Evolutionary conservation across 2,888 invertebrate genomes (phyloP), one percentile per base, ranked within the genome.

Genomic region (Drosophila neonasuta): DNA sequence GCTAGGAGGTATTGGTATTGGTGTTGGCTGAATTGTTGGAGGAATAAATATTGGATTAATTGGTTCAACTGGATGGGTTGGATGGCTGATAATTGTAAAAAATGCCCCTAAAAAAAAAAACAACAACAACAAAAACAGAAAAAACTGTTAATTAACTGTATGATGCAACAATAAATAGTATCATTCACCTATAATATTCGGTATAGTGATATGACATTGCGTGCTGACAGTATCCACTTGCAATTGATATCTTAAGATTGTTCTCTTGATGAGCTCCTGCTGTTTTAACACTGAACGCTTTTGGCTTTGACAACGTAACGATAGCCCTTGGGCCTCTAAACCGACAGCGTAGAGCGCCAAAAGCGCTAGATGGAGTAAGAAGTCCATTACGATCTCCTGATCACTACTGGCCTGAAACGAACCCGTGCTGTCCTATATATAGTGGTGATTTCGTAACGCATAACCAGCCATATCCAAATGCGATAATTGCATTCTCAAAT

Each of bases 321-420:
- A 3, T 10, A 9, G 1, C n/a, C 9, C 4, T 2, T 30, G 7
- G 10, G 7, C 49, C 57, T 15, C 6, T 11, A 42, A 0, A 3
- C 30, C 42, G 2, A 42, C 20, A n/a, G 15, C 30, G 8, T 36
- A 39, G n/a, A 64, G 50, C 36, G 50, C 32, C 29, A 70, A 42
- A n/a, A 70, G 41, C 20, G 57, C 50, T 5, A 15, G 30, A 7
- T 4, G 10, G 24, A 58, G 13, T 2, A 39, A 32, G 15, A 7
- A 11, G 13, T 20, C 24, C 69, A 70, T 70, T 2, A 11, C 15
- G 34, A 32, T 10, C 15, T 15, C n/a, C 15, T 7, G 20, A 30
- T 32, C 10, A 10, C 29, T 36, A 51, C 57, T 63, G 24, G 17
- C 54, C 11, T 4, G 41, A 13, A 20, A 2, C 10, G 30, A 30